Evolutionary conservation across 35 echinoderm and acorn worm genomes (phyloP).

Genomic region (Heliocidaris tuberculata): DNA sequence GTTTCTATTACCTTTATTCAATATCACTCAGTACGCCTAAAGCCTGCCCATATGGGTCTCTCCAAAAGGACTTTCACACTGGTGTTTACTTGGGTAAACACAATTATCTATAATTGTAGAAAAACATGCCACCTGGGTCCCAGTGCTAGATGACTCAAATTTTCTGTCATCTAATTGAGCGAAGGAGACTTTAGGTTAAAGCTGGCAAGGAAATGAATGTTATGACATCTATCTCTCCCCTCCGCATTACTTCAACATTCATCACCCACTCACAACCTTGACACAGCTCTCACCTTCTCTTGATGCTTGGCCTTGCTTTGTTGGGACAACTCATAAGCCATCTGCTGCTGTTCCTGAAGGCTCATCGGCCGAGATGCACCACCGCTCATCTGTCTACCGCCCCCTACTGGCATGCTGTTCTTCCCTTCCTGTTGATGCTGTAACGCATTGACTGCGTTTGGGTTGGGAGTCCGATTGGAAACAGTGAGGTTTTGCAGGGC

Average conservation of each 20-base stretch:
- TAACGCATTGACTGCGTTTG: constrained; percentile 65
- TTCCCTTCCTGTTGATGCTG: constrained; percentile 62
- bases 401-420: constrained; percentile 7
- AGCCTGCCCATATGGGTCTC: constrained; percentile 5
- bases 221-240: neutral
- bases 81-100: neutral
- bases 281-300: constrained; percentile 74
- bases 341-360: constrained; percentile 89
- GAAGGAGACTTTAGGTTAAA: neutral
- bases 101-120: neutral
- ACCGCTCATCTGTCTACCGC: constrained; percentile 33
- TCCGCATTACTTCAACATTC: neutral
- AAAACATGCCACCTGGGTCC: neutral
- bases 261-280: constrained; percentile 26
- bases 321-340: constrained; percentile 90
- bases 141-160: neutral
- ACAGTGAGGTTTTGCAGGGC: constrained; percentile 51
- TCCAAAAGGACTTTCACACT: neutral
- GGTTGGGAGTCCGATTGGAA: constrained; percentile 56
- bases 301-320: constrained; percentile 91
- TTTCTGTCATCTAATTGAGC: neutral
- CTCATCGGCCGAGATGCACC: constrained; percentile 62
- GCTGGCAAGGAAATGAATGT: too few species aligned
- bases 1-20: neutral
- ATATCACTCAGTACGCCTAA: neutral